Evolutionary conservation across 2,113 vertebrate genomes (phyloP).

Genomic region (Neogobius melanostomus): DNA sequence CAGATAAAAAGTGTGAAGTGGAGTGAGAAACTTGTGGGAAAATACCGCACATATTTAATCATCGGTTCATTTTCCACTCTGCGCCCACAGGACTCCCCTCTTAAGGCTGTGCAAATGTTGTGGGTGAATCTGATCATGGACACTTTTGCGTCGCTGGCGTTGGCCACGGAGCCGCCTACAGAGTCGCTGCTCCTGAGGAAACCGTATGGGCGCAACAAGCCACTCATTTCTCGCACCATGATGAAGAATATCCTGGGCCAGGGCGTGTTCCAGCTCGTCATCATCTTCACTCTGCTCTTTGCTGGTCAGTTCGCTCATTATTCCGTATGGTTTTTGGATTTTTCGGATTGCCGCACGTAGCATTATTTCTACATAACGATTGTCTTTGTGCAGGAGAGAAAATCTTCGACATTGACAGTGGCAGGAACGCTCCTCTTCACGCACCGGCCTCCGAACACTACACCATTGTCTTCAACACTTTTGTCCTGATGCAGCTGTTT

Average conservation of each 20-base stretch:
- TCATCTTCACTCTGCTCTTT: slow-evolving; percentile 95
- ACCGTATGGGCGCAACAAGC: slow-evolving; percentile 98
- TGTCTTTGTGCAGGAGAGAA: slow-evolving; percentile 81
- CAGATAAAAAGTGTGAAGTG: too few species aligned
- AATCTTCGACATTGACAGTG: slow-evolving; percentile 94
- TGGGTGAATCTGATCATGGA: slow-evolving; percentile 99
- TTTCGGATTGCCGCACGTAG: too few species aligned
- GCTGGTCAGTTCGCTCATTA: slow-evolving; percentile 80
- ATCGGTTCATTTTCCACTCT: too few species aligned
- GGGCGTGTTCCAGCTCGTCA: slow-evolving; percentile 91
- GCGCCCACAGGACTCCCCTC: slow-evolving; percentile 87
- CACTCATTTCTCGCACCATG: slow-evolving; percentile 98
- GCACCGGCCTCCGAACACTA: slow-evolving; percentile 97
- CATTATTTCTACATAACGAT: background rate
- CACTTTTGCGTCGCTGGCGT: slow-evolving; percentile 94
- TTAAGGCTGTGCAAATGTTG: slow-evolving; percentile 99
- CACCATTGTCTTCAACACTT: slow-evolving; percentile 98
- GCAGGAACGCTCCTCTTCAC: slow-evolving; percentile 91
- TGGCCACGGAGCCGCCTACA: slow-evolving; percentile 97
- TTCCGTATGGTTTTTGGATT: too few species aligned
- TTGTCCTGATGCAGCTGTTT: slow-evolving; percentile 99
- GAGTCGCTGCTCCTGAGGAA: slow-evolving; percentile 93
- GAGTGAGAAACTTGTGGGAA: too few species aligned
- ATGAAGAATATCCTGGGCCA: slow-evolving; percentile 99
- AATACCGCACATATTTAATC: too few species aligned